Conservation (phyloP, 2,113 vertebrate genomes). For the Baryphthengus martii region DNA sequence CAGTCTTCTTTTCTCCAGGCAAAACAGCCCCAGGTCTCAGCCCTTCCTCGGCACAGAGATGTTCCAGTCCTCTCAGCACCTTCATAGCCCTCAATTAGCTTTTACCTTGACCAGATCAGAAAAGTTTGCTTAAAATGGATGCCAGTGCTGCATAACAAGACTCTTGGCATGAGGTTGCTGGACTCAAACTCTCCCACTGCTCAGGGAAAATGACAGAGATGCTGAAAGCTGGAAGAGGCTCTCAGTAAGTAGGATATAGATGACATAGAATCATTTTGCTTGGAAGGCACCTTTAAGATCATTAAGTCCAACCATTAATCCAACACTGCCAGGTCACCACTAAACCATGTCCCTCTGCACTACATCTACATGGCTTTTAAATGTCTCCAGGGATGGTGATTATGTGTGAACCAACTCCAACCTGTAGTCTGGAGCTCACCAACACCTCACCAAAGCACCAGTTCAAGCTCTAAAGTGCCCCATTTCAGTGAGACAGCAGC, state of each 20-base stretch:
- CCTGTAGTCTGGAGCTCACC: background rate
- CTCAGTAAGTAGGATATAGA: background rate
- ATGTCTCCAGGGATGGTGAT: too few relatives aligned
- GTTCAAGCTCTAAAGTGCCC: too few relatives aligned
- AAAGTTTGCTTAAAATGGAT: background rate
- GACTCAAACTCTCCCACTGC: background rate
- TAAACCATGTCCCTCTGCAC: too few relatives aligned
- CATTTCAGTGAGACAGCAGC: background rate
- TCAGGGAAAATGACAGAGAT: background rate
- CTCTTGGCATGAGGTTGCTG: background rate
- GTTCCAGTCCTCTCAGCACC: too few relatives aligned
- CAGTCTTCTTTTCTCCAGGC: too few relatives aligned
- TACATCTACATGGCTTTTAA: too few relatives aligned
- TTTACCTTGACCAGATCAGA: background rate
- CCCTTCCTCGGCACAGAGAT: too few relatives aligned
- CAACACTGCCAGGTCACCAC: too few relatives aligned
- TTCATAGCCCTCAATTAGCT: background rate
- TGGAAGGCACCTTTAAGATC: too few relatives aligned
- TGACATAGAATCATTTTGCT: too few relatives aligned
- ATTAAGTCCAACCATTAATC: background rate
- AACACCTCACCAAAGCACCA: background rate
- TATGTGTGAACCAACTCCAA: fast-evolving
- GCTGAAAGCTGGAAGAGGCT: background rate
- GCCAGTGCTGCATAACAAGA: background rate
- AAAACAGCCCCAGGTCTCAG: too few relatives aligned